Evolutionary conservation across 2,888 invertebrate genomes (phyloP), one percentile per base, ranked within the genome.

Genomic region (Thumatha senex): DNA sequence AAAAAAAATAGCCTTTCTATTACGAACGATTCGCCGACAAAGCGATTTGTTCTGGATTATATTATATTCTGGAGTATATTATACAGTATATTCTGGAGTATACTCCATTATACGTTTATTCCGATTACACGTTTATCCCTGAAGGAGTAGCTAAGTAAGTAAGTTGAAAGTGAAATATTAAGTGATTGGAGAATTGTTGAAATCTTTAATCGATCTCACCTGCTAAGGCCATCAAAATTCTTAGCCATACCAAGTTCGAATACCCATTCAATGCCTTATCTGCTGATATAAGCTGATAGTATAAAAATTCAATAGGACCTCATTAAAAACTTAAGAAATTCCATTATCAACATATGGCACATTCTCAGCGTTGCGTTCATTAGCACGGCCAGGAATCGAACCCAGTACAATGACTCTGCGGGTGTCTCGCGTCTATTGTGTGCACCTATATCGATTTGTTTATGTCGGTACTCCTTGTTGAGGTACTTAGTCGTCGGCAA

Each of bases 321-420:
- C 53, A 48, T 50, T 35, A 47, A 53, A 45, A 48, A 15, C 35
- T 38, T 33, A 24, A 46, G 43, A 48, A 54, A 56, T 58, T 42
- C 40, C 49, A 54, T 54, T 53, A 53, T 8, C 18, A 48, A 49
- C 67, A 67, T 66, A 65, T 67, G 67, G 58, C 60, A 42, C 50
- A 51, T 67, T 67, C 67, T 55, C 69, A 65, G 56, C 48, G 55
- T 47, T 35, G 43, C 33, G 38, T 62, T 62, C 69, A 67, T 68
- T 69, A 71, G 57, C 56, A 48, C 46, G 45, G 55, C 47, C 68
- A 72, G 65, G 70, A 64, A 53, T 54, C 65, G 71, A 78, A 70
- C 61, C 54, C 15, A 42, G 45, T 31, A 73, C 70, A 70, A 76
- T 74, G 56, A 54, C 77, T 54, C 76, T 43, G 63, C 76, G 74